Conservation (phyloP, 64 coral and sea anemone genomes). For the Astreopora myriophthalma region DNA sequence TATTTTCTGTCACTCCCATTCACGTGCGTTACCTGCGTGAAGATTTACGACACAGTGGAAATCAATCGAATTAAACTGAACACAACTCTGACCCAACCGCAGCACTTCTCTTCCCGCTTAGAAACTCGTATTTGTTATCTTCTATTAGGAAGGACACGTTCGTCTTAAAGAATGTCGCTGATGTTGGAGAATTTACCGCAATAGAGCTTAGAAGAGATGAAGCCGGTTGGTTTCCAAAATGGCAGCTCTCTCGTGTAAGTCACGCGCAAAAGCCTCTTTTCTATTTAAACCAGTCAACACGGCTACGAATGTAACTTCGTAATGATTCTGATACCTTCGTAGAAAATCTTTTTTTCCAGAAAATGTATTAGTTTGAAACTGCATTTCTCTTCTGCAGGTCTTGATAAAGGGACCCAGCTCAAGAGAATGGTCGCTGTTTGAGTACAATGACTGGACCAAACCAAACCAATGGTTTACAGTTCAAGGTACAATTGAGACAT, state of each 20-base stretch:
- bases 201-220: conserved; percentile 46
- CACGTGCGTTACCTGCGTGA: too few relatives aligned
- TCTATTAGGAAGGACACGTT: conserved; percentile 11
- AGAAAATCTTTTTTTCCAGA: too few relatives aligned
- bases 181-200: conserved; percentile 7
- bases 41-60: too few relatives aligned
- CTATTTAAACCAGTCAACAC: background rate
- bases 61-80: too few relatives aligned
- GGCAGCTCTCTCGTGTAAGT: conserved; percentile 48
- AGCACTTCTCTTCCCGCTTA: too few relatives aligned
- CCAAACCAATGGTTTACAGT: conserved; percentile 47
- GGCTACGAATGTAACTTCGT: too few relatives aligned
- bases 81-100: too few relatives aligned
- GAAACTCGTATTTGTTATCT: background rate
- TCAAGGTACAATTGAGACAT: conserved; percentile 21
- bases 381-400: background rate
- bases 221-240: conserved; percentile 49
- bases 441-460: conserved; percentile 28
- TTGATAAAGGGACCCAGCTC: background rate
- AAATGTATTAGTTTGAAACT: too few relatives aligned
- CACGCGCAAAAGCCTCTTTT: too few relatives aligned
- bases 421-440: conserved; percentile 12
- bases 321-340: too few relatives aligned
- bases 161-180: background rate
- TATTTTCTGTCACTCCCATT: too few relatives aligned